Evolutionary conservation across 1,140 invertebrate genomes (phyloP).

Genomic region (Babylonia areolata): DNA sequence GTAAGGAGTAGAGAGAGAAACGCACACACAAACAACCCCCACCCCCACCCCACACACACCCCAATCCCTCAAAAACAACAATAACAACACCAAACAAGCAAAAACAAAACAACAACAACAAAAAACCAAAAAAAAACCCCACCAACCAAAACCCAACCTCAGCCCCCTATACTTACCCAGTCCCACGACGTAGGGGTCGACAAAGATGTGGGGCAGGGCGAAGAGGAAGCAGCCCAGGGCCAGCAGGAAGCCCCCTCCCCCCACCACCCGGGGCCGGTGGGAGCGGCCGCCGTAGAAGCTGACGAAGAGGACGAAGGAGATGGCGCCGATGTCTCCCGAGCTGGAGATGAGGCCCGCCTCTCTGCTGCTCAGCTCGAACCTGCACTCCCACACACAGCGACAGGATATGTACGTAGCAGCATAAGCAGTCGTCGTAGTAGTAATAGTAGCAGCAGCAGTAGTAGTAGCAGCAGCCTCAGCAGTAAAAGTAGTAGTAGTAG

Average conservation of each 20-base stretch:
- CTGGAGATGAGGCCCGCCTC: conserved; percentile 59
- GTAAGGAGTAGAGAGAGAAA: not conserved
- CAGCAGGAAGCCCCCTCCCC: conserved; percentile 53
- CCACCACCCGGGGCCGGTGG: conserved; percentile 53
- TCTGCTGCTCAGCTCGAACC: conserved; percentile 51
- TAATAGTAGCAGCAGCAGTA: too few relatives aligned
- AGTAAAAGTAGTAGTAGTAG: too few relatives aligned
- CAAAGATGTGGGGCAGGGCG: conserved; percentile 57
- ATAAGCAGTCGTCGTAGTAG: too few relatives aligned
- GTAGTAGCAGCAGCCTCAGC: too few relatives aligned
- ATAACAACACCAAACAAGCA: too few relatives aligned
- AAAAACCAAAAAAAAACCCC: too few relatives aligned
- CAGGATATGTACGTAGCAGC: too few relatives aligned
- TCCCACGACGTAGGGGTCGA: conserved; percentile 46
- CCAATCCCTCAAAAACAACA: too few relatives aligned
- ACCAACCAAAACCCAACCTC: not conserved
- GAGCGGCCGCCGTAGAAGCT: conserved; percentile 56
- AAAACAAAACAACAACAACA: too few relatives aligned
- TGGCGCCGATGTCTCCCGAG: conserved; percentile 60
- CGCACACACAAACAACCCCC: not conserved
- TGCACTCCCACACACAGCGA: not conserved
- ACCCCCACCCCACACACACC: too few relatives aligned
- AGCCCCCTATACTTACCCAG: not conserved
- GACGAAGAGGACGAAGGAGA: conserved; percentile 56
- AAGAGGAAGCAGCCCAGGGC: conserved; percentile 62